Conservation (phyloP, 1,140 invertebrate genomes). For the Macrocentrus cingulum region DNA sequence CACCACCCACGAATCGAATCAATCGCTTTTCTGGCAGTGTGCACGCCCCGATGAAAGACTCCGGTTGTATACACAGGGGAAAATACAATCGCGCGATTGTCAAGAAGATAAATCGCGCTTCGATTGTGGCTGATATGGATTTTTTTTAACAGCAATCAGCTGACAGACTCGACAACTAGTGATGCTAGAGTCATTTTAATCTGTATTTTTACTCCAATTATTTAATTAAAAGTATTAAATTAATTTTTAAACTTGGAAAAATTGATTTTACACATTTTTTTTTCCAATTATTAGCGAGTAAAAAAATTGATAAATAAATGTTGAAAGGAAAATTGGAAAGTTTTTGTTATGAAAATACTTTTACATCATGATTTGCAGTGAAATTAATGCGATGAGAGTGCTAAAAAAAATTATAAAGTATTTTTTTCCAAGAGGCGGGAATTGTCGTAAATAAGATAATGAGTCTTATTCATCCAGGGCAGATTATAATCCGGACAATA, state of each 20-base stretch:
- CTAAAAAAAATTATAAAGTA: not conserved
- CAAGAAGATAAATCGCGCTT: not conserved
- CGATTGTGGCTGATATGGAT: not conserved
- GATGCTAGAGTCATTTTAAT: no score
- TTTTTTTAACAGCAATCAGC: no score
- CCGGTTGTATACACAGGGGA: not conserved
- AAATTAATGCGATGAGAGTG: not conserved
- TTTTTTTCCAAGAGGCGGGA: not conserved
- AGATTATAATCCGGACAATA: constrained; percentile 27
- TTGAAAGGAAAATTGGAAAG: no score
- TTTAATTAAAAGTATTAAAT: no score
- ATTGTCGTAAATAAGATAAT: constrained; percentile 23
- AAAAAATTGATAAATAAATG: no score
- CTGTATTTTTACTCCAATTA: no score
- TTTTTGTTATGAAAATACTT: no score
- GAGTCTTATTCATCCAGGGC: constrained; percentile 26
- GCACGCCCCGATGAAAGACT: not conserved
- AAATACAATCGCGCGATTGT: constrained; percentile 15
- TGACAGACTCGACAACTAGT: no score
- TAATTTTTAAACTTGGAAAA: no score
- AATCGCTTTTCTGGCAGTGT: constrained; percentile 21
- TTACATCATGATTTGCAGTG: no score
- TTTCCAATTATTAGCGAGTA: no score
- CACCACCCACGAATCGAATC: constrained; percentile 31
- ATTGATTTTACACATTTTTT: no score